Conservation (phyloP, 2,113 vertebrate species). For the Gallinago undulata region DNA sequence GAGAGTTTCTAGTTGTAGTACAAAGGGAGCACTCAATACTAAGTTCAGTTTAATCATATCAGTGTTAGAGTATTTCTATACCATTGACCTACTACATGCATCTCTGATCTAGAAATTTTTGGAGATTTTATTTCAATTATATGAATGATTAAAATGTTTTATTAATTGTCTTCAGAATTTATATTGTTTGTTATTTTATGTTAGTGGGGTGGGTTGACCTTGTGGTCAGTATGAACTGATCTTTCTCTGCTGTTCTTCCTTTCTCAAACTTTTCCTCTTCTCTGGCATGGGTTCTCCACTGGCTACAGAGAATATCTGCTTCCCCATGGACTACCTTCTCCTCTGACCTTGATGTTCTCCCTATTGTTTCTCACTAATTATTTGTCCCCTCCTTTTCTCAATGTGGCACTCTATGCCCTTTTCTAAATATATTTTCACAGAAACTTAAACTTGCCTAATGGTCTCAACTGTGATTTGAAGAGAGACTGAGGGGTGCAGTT, state of each 20-base stretch:
- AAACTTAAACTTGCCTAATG: not conserved
- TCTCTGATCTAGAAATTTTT: not conserved
- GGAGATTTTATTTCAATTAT: not conserved
- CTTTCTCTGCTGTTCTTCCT: not conserved
- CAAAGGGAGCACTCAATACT: not conserved
- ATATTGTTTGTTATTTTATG: not conserved
- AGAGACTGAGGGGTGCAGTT: not conserved
- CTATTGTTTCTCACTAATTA: not conserved
- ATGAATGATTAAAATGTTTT: not conserved
- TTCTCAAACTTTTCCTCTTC: not conserved
- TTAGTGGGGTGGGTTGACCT: not conserved
- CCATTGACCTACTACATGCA: not conserved
- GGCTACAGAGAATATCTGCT: not conserved
- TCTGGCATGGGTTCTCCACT: not conserved
- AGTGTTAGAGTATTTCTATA: not conserved
- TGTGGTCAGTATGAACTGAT: not conserved
- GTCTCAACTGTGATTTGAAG: not conserved
- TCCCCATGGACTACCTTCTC: not conserved
- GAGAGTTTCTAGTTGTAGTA: not conserved
- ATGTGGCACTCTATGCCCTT: not conserved
- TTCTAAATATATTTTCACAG: not conserved
- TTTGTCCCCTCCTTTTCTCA: not conserved
- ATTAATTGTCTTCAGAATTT: not conserved
- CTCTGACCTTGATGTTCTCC: not conserved
- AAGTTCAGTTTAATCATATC: not conserved